Conservation (phyloP, 2,797 vertebrate species). For the Poeciliopsis gracilis region DNA sequence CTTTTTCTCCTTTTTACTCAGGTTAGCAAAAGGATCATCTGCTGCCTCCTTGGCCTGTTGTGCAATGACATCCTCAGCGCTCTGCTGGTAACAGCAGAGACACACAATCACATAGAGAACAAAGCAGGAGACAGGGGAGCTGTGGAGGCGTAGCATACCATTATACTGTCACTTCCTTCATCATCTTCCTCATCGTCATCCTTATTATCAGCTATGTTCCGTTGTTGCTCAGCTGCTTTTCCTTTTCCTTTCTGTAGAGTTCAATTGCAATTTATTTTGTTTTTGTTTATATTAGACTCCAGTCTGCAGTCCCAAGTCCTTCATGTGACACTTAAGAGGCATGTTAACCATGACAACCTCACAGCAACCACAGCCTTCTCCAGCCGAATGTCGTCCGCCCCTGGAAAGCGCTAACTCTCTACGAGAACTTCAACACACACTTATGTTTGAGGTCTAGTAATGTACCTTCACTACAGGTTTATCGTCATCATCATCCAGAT, state of each 20-base stretch:
- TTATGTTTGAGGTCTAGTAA: too few relatives aligned
- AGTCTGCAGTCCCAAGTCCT: neutral
- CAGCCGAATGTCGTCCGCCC: neutral
- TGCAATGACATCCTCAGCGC: conserved; percentile 77
- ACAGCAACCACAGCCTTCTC: neutral
- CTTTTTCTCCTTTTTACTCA: conserved; percentile 94
- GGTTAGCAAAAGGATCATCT: conserved; percentile 83
- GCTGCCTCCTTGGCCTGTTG: conserved; percentile 75
- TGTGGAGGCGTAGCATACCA: conserved; percentile 50
- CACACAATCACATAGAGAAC: neutral
- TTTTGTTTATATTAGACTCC: neutral
- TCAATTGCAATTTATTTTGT: neutral
- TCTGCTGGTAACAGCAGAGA: conserved; percentile 40
- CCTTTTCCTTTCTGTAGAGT: conserved; percentile 53
- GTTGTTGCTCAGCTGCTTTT: conserved; percentile 47
- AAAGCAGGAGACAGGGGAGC: neutral
- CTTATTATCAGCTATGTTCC: conserved; percentile 16
- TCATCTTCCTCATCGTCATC: conserved; percentile 67
- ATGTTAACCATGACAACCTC: neutral
- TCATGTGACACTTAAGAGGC: neutral
- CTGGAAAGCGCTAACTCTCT: neutral
- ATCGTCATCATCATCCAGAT: conserved; percentile 66
- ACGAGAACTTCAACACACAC: too few relatives aligned
- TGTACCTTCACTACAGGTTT: conserved; percentile 68
- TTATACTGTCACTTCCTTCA: conserved; percentile 75